phyloP scores from a whole-genome alignment of 2,888 invertebrate genomes.

The Rhaphigaster nebulosa region DNA sequence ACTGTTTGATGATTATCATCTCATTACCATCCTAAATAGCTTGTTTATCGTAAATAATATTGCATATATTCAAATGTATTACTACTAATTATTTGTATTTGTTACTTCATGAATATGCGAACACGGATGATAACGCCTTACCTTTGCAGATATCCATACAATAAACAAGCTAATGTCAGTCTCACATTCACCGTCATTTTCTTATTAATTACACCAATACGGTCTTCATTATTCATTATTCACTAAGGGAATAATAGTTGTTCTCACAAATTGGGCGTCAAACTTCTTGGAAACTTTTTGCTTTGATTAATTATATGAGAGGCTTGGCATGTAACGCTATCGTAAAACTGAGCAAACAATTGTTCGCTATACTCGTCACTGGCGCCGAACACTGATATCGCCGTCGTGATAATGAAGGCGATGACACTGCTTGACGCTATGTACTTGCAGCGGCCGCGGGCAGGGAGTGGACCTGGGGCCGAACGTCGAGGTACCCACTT shows the following conservation, averaged over 20 bases:
- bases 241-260: neutral
- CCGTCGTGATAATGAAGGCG: neutral
- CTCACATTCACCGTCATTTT: neutral
- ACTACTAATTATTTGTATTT: too few species aligned
- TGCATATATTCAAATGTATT: too few species aligned
- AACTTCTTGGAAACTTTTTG: neutral
- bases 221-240: neutral
- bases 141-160: neutral
- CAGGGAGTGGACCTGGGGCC: neutral
- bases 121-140: too few species aligned
- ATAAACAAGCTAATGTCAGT: neutral
- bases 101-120: too few species aligned
- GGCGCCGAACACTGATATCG: neutral
- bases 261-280: neutral
- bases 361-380: neutral
- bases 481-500: neutral
- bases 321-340: neutral
- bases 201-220: neutral
- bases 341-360: neutral
- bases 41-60: too few species aligned
- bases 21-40: too few species aligned
- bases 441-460: too few species aligned
- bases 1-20: too few species aligned
- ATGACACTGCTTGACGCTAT: neutral
- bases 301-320: neutral